phyloP scores from a whole-genome alignment of 2,113 vertebrate genomes.

The Podocnemis expansa region DNA sequence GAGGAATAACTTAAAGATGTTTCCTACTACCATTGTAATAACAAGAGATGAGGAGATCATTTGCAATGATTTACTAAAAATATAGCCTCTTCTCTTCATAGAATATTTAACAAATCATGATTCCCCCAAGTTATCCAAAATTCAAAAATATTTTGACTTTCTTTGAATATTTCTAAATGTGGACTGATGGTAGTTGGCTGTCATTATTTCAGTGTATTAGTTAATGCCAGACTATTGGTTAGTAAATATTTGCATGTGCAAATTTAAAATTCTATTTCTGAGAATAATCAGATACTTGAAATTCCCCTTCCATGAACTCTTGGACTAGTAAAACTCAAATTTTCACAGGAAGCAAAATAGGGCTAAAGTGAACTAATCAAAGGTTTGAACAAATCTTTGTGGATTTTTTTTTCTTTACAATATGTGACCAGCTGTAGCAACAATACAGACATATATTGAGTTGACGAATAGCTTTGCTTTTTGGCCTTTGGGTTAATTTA shows the following conservation, averaged over 20 bases:
- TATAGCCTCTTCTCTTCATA: slow-evolving; percentile 59
- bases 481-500: slow-evolving; percentile 24
- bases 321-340: background rate
- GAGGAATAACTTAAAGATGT: slow-evolving; percentile 55
- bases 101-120: slow-evolving; percentile 60
- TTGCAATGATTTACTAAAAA: slow-evolving; percentile 71
- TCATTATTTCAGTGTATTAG: slow-evolving; percentile 61
- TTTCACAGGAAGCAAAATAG: background rate
- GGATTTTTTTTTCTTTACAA: background rate
- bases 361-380: background rate
- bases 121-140: slow-evolving; percentile 55
- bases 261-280: slow-evolving; percentile 28
- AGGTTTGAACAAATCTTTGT: slow-evolving; percentile 7
- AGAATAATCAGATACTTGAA: slow-evolving; percentile 11
- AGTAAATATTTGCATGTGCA: slow-evolving; percentile 14
- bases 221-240: slow-evolving; percentile 10
- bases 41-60: slow-evolving; percentile 64
- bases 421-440: background rate
- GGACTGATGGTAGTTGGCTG: slow-evolving; percentile 52
- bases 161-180: slow-evolving; percentile 34
- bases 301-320: background rate
- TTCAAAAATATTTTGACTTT: slow-evolving; percentile 48
- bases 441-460: background rate
- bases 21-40: slow-evolving; percentile 64
- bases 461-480: background rate